These are phyloP conservation scores for Cryptoprocta ferox DNA, from an alignment of 2,797 vertebrate species.

Conservation along the genomic window DNA sequence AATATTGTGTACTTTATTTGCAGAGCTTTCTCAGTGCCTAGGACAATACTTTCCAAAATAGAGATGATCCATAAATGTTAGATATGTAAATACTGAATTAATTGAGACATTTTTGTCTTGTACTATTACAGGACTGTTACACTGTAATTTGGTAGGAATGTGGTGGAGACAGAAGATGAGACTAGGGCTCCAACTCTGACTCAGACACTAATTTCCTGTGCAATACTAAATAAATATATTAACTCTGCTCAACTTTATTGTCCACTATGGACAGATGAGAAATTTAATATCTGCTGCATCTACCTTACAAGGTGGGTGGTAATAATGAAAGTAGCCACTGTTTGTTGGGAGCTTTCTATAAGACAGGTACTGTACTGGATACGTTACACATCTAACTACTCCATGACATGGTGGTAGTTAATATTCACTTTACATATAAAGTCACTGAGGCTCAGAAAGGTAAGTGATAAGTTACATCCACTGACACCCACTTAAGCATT, in stretches of 20 bases:
- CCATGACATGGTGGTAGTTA: neutral
- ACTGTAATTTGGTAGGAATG: neutral
- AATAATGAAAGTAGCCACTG: neutral
- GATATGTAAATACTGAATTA: neutral
- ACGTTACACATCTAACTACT: neutral
- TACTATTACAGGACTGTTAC: neutral
- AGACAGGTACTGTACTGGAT: neutral
- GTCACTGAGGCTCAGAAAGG: neutral
- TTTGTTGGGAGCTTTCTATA: neutral
- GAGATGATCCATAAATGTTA: neutral
- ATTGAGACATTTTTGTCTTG: neutral
- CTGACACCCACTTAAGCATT: neutral
- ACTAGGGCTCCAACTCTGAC: neutral
- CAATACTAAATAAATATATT: neutral
- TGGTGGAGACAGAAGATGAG: neutral
- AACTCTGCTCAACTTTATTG: neutral
- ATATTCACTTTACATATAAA: neutral
- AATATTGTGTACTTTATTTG: neutral
- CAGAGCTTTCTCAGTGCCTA: neutral
- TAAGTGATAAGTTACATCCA: neutral
- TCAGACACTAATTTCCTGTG: neutral
- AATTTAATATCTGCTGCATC: neutral
- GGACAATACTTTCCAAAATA: neutral
- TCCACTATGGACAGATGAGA: neutral
- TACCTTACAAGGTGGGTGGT: neutral